Percentiles rank a stretch among this genome's conserved stretches.
Evolutionary conservation across 2,888 invertebrate species (phyloP).

Genomic region (Yponomeuta cagnagella): DNA sequence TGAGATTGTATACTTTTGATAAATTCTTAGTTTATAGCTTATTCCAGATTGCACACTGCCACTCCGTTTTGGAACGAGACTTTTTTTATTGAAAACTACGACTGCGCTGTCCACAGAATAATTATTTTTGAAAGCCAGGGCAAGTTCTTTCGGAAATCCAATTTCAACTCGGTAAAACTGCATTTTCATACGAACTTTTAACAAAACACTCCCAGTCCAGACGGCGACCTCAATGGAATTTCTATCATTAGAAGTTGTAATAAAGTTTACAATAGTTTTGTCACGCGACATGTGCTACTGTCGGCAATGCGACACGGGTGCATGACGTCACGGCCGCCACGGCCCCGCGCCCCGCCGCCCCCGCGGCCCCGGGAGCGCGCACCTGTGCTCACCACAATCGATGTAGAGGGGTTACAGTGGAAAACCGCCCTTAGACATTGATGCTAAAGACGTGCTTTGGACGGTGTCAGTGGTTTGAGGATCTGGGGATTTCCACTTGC

Average conservation of each 20-base stretch:
- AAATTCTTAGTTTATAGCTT: neutral
- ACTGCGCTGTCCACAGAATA: neutral
- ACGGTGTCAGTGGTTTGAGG: no score
- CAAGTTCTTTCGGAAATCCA: neutral
- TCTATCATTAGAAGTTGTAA: neutral
- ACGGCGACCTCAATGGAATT: neutral
- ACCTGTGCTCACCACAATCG: slow-evolving; percentile 9
- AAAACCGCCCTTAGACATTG: neutral
- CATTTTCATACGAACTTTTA: neutral
- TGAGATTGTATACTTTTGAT: no score
- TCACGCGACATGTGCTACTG: slow-evolving; percentile 17
- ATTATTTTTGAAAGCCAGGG: neutral
- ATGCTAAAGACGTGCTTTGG: neutral
- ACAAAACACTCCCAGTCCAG: neutral
- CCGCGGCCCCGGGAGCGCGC: neutral
- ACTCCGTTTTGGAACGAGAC: neutral
- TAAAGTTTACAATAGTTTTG: slow-evolving; percentile 3
- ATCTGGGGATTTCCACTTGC: no score
- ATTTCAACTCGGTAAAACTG: neutral
- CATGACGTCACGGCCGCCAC: slow-evolving; percentile 40
- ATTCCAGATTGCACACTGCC: neutral
- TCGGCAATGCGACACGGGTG: slow-evolving; percentile 50
- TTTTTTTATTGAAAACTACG: neutral
- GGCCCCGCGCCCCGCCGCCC: slow-evolving; percentile 11
- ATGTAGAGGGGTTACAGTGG: slow-evolving; percentile 1